A percentile compares a stretch with the other conserved stretches of the same genome.
Conservation (phyloP, 2,797 vertebrate species). For the Pangasius mekongensis region DNA sequence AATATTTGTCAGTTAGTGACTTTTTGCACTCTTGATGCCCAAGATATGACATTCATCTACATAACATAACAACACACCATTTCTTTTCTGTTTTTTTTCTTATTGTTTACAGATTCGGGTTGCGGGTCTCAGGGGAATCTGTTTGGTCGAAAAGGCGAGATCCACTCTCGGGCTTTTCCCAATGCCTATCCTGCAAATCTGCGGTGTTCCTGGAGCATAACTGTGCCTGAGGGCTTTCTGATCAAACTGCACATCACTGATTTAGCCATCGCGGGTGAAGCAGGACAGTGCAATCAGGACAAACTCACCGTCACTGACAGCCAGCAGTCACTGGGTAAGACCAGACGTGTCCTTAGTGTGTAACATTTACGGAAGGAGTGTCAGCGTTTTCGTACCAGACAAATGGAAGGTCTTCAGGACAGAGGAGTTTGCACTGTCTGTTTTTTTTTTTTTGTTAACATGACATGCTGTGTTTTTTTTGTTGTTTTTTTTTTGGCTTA, state of each 20-base stretch:
- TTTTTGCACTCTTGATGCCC: background rate
- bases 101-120: constrained; percentile 58
- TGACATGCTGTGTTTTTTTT: background rate
- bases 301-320: constrained; percentile 67
- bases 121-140: constrained; percentile 60
- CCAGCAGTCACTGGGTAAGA: constrained; percentile 72
- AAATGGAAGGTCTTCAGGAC: background rate
- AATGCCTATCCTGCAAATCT: constrained; percentile 72
- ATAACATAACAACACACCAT: background rate
- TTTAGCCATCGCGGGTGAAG: constrained; percentile 71
- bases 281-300: constrained; percentile 73
- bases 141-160: constrained; percentile 69
- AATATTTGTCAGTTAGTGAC: background rate
- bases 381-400: background rate
- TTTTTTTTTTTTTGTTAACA: background rate
- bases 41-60: background rate
- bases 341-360: background rate
- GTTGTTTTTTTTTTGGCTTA: background rate
- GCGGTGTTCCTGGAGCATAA: constrained; percentile 72
- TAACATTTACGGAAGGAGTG: background rate
- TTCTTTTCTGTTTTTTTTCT: background rate
- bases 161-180: constrained; percentile 73
- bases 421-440: too few species aligned
- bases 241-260: constrained; percentile 76
- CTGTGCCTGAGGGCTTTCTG: constrained; percentile 68